Base-by-base conservation (phyloP, 2,113 vertebrate genomes). In the Ophiodon elongatus region DNA sequence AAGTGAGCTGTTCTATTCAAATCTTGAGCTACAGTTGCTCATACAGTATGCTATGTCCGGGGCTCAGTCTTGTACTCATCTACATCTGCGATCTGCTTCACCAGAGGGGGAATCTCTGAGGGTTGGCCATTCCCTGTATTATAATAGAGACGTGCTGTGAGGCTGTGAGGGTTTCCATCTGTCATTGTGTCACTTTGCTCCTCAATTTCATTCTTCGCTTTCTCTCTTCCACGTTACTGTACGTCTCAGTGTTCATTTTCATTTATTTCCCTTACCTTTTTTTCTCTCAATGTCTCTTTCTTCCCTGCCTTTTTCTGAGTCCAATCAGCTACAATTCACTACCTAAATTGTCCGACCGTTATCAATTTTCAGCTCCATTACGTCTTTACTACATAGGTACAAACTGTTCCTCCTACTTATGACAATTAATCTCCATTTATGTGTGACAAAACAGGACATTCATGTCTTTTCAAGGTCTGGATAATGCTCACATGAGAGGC, bases 1-100 rank as follows among this genome's bases (percentile, higher is more conserved):
- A 29, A 72, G 4, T 19, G 17, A 56, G 50, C 9, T 25, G 50
- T 65, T 56, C 7, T 25, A 4, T 65, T 37, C n/a, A 35, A 73
- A 64, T 78, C 31, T 19, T 9, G 27, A 75, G 54, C 21, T 47
- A 9, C 65, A 45, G 47, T n/a, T 68, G 25, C 23, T 80, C 25
- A 23, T 65, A 37, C 31, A n/a, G 15, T 57, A 33, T 52, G 23
- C 37, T 50, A 17, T 47, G 43, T 85, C 59, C 14, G 0, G 25
- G 71, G n/a, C 70, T 82, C 25, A 35, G 45, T 82, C 68, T 63
- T 66, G 64, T 64, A 69, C 50, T 85, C 65, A 79, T 86, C 59
- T 86, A 45, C 72, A 79, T 79, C 73, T 85, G 82, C 67, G 88
- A 88, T 80, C 65, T 78, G 89, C 77, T 82, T 82, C 86, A 84